Evolutionary conservation across 2,113 vertebrate species (phyloP).

Genomic region (Uria lomvia): DNA sequence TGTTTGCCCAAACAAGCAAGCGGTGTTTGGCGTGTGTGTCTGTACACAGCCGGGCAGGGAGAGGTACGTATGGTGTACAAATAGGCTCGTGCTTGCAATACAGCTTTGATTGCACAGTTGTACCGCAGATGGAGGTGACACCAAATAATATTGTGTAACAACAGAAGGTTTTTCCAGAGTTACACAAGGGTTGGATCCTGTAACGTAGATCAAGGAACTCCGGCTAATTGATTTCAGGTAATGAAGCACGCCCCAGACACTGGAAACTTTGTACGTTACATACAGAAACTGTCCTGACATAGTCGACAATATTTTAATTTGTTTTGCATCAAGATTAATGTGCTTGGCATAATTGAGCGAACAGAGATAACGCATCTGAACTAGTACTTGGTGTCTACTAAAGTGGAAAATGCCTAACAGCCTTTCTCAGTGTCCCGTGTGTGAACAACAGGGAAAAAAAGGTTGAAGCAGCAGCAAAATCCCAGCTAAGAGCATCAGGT

Average conservation of each 20-base stretch:
- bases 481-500: neutral
- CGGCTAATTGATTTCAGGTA: neutral
- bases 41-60: neutral
- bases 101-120: neutral
- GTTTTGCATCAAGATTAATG: neutral
- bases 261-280: neutral
- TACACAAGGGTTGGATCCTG: neutral
- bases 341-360: neutral
- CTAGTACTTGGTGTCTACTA: neutral
- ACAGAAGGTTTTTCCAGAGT: neutral
- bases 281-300: neutral
- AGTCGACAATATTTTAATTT: neutral
- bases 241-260: neutral
- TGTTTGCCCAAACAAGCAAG: neutral
- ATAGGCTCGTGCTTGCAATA: accelerated
- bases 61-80: neutral
- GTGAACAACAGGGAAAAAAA: neutral
- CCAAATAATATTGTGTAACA: neutral
- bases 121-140: neutral
- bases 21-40: neutral
- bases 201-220: neutral
- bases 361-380: neutral
- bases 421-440: accelerated
- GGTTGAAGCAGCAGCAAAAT: neutral
- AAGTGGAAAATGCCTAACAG: neutral